A percentile compares a stretch with the other conserved stretches of the same genome.
Conservation (phyloP, 2,113 vertebrate species). For the Myanophis thanlyinensis region DNA sequence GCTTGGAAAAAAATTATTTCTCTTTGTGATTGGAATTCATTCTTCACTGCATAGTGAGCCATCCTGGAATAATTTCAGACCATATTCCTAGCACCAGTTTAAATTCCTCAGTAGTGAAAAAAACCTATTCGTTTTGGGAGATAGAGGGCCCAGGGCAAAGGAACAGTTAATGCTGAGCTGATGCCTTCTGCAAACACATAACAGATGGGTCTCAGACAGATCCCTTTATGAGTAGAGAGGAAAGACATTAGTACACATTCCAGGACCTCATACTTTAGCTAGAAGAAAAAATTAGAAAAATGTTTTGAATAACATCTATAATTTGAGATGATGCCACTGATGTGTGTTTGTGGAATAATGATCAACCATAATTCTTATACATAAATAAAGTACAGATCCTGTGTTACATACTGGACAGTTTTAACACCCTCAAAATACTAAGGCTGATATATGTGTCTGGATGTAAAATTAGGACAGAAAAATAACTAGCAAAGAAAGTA, state of each 20-base stretch:
- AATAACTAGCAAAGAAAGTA: not conserved
- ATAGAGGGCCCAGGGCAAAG: not conserved
- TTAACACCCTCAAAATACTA: not conserved
- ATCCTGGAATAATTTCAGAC: not conserved
- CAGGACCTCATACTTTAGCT: not conserved
- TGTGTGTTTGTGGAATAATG: not conserved
- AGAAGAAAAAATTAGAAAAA: not conserved
- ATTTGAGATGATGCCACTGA: not conserved
- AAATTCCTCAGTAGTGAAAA: not conserved
- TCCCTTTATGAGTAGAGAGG: not conserved
- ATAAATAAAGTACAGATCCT: not conserved
- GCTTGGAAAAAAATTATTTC: not conserved
- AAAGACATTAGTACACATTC: not conserved
- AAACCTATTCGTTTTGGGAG: not conserved
- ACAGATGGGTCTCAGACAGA: not conserved
- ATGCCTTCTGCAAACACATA: not conserved
- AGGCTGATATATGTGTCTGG: not conserved
- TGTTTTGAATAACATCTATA: not conserved
- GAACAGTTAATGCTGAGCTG: not conserved
- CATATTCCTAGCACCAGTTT: not conserved
- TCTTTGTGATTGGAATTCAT: not conserved
- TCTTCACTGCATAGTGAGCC: not conserved
- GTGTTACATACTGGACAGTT: not conserved
- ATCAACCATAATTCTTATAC: not conserved
- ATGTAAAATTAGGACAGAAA: not conserved